Conservation (phyloP, 2,113 vertebrate species). For the Benitochromis conjunctus region DNA sequence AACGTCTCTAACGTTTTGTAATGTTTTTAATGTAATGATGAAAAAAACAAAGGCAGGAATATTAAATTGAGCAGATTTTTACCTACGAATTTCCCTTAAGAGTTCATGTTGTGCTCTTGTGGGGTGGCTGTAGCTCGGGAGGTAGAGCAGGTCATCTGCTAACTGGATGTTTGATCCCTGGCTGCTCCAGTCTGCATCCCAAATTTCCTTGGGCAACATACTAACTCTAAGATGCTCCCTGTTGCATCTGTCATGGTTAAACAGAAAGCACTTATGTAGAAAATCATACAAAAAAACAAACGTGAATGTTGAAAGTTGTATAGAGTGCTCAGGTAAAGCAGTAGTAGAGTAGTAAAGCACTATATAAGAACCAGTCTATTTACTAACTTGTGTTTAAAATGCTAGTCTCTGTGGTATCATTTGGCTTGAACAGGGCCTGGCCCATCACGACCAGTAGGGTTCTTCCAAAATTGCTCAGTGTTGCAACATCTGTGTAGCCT, state of each 20-base stretch:
- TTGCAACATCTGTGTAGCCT: neutral
- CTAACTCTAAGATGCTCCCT: neutral
- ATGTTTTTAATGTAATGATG: neutral
- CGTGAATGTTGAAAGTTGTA: neutral
- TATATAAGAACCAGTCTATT: neutral
- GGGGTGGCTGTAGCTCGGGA: neutral
- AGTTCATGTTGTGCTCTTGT: neutral
- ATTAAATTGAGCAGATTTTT: neutral
- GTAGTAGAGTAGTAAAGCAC: neutral
- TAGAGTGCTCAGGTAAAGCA: neutral
- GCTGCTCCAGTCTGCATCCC: neutral
- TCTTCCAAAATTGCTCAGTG: neutral
- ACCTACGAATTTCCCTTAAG: neutral
- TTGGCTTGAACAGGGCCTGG: neutral
- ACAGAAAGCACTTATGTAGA: neutral
- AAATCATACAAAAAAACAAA: neutral
- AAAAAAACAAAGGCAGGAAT: neutral
- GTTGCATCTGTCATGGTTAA: neutral
- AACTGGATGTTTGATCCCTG: neutral
- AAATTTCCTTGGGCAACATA: neutral
- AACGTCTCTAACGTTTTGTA: neutral
- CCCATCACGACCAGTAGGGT: too few relatives aligned
- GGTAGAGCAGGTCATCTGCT: neutral
- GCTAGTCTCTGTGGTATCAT: neutral
- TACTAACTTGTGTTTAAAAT: neutral